Evolutionary conservation across 1,140 invertebrate species (phyloP), one percentile per base, ranked within the genome.

Genomic region (Caenorhabditis remanei): DNA sequence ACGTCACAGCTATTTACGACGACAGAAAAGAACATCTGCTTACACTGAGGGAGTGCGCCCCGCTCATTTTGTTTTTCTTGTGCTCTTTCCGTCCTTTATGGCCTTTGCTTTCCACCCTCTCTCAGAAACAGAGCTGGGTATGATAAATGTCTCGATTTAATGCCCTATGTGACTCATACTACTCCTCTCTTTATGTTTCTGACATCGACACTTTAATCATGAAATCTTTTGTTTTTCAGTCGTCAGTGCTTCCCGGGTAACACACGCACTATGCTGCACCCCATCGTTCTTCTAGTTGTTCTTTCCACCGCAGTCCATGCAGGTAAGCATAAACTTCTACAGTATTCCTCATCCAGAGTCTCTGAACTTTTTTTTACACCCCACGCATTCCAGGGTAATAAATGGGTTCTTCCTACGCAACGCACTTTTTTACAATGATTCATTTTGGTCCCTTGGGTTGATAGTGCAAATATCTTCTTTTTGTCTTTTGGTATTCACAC

Each of bases 201-300:
- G 71, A 24, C 71, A 19, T 79, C 7, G 9, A 71, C 13, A 19
- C 67, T 46, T 71, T 13, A 63, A 21, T 24, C 14, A 50, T 19
- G 16, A 71, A 19, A 43, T 71, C 46, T 1, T 53, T 53, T 53
- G 50, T 53, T 11, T 79, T 79, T 50, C 71, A 71, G 67, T 71
- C 67, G 67, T 71, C 67, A 50, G 71, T 79, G 71, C 71, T 79
- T 79, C 53, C 71, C 71, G 71, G 71, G 71, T 79, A 79, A 79
- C 71, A 79, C 71, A 79, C 71, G 71, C 71, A 79, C 71, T 53
- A 79, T 79, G 71, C 46, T 79, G 71, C 71, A 79, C 40, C 71
- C 7, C 71, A 79, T 79, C 71, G 71, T 79, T 79, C 71, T 79
- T 19, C 40, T 43, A 6, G 6, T 79, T 79, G 46, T 41, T 24